These are phyloP conservation scores for Hypocryptadius cinnamomeus DNA, from an alignment of 2,113 vertebrate genomes.

Conservation along the genomic window DNA sequence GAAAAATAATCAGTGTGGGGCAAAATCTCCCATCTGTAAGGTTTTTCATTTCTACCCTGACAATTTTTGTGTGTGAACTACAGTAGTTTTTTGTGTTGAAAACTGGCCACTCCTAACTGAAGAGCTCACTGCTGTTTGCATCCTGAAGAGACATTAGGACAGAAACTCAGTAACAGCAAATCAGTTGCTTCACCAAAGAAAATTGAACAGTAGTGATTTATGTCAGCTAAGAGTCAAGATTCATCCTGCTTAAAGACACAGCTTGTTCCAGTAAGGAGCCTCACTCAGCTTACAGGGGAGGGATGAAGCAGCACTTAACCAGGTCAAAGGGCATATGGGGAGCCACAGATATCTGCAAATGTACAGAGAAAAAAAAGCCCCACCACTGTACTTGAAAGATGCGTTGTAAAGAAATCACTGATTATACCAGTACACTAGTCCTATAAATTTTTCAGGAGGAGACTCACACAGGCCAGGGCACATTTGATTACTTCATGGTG, in stretches of 20 bases:
- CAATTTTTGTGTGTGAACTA: neutral
- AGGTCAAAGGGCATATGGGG: neutral
- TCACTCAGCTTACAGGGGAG: neutral
- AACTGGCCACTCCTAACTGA: neutral
- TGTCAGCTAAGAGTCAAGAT: neutral
- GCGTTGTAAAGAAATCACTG: neutral
- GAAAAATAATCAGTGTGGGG: neutral
- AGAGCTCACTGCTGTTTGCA: slow-evolving; percentile 18
- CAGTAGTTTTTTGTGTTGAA: slow-evolving; percentile 14
- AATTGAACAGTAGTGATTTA: neutral
- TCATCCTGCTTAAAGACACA: neutral
- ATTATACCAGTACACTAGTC: neutral
- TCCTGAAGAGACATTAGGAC: neutral
- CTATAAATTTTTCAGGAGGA: neutral
- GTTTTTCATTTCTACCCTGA: neutral
- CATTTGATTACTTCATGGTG: neutral
- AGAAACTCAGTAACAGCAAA: neutral
- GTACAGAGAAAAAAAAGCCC: neutral
- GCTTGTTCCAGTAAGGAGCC: neutral
- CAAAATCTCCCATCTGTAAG: neutral
- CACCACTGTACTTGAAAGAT: neutral
- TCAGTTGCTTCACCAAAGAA: neutral
- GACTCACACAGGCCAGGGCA: neutral
- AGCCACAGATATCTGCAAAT: neutral
- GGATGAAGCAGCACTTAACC: neutral